These are phyloP conservation scores for Lophura nycthemera DNA, from an alignment of 2,113 vertebrate genomes.

Conservation along the genomic window DNA sequence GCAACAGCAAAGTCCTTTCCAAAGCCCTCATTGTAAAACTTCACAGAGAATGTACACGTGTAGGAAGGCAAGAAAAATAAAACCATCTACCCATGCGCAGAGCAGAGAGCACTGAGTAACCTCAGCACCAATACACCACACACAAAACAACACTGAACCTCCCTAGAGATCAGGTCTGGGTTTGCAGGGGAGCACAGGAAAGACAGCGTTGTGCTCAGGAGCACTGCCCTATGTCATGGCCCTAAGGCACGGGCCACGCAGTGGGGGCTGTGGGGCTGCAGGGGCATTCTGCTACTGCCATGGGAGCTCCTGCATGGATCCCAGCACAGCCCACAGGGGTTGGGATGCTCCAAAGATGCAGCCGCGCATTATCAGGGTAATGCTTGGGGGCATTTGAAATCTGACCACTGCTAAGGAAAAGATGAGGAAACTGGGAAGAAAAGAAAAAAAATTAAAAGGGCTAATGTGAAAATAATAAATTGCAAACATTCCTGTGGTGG, in stretches of 20 bases:
- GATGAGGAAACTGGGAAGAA: conserved; percentile 15
- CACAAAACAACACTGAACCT: background rate
- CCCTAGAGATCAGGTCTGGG: background rate
- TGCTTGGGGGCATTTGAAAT: conserved; percentile 7
- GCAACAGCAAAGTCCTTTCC: background rate
- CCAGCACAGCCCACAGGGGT: background rate
- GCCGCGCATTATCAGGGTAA: background rate
- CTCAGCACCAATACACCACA: background rate
- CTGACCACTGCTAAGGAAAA: conserved; percentile 10
- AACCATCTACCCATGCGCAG: background rate
- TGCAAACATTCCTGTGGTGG: conserved; percentile 77
- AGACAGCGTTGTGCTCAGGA: background rate
- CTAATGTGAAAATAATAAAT: conserved; percentile 75
- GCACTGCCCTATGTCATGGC: rapidly evolving
- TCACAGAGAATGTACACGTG: rapidly evolving
- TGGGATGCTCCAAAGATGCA: background rate
- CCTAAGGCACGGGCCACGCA: rapidly evolving
- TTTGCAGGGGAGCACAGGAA: background rate
- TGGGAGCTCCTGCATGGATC: rapidly evolving
- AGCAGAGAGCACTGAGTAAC: background rate
- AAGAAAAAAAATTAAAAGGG: background rate
- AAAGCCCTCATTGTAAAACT: background rate
- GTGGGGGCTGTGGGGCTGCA: rapidly evolving
- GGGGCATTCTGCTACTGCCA: background rate
- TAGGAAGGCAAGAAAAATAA: background rate